Conservation (phyloP, 2,888 invertebrate genomes). For the Caenorhabditis imperialis region DNA sequence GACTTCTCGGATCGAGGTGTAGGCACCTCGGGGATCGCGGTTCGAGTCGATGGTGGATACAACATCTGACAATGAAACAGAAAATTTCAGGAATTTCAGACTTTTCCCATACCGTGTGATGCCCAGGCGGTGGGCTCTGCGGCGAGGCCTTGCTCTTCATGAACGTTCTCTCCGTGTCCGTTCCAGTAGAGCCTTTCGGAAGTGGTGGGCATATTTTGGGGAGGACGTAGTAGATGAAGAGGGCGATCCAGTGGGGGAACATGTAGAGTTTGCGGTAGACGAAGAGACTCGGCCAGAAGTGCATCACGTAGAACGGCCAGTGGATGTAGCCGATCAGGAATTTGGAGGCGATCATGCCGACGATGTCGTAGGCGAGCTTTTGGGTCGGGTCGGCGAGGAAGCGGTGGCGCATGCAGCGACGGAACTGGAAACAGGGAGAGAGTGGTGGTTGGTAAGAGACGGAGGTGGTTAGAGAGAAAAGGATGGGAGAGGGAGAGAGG, state of each 20-base stretch:
- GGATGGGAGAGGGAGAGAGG: no score
- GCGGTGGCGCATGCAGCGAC: slow-evolving; percentile 86
- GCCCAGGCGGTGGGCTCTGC: no score
- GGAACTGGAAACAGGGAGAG: slow-evolving; percentile 83
- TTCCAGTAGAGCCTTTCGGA: no score
- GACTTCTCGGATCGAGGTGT: no score
- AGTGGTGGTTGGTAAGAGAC: no score
- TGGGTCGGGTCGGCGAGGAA: slow-evolving; percentile 82
- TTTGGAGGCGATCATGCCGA: slow-evolving; percentile 88
- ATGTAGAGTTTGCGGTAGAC: slow-evolving; percentile 83
- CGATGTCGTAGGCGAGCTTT: slow-evolving; percentile 87
- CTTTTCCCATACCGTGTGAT: no score
- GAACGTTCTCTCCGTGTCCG: slow-evolving; percentile 7
- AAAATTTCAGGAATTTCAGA: no score
- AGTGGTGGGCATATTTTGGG: slow-evolving; percentile 73
- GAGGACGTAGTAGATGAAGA: slow-evolving; percentile 78
- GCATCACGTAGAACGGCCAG: slow-evolving; percentile 91
- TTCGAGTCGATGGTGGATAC: slow-evolving; percentile 19
- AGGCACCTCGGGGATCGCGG: no score
- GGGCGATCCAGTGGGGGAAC: slow-evolving; percentile 79
- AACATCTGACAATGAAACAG: no score
- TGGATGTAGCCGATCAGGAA: slow-evolving; percentile 88
- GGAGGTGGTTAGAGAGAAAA: no score
- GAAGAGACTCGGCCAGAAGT: slow-evolving; percentile 86
- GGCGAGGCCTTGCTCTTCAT: slow-evolving; percentile 12